Base-by-base conservation (phyloP, 2,797 vertebrate genomes). In the Poeciliopsis infans region DNA sequence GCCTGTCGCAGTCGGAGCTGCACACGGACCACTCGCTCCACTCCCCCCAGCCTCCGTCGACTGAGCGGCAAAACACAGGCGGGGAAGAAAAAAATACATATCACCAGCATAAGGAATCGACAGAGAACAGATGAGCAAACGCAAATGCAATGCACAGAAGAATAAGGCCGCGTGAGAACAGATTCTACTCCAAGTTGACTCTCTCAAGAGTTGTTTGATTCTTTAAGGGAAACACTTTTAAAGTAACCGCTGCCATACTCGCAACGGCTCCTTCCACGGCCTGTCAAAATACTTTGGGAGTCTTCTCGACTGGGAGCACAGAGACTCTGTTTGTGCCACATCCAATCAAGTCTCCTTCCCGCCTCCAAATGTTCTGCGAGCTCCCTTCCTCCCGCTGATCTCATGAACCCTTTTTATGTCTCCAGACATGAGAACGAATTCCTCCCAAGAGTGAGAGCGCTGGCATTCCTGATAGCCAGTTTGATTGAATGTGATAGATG, bases 1-100 rank as follows among this genome's bases (percentile, higher is more conserved):
- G 86, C 57, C 95, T 96, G 72, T 97, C 97, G 0, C 98, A 99
- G 68, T 96, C 96, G 0, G 95, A 93, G 18, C 95, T 97, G 84
- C 98, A 99, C 82, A 91, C 90, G 0, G 97, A 97, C 98, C 98
- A 99, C 74, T 96, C 94, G 0, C 95, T 97, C 98, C 94, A 95
- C 80, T 90, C 87, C 0, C 88, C 92, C 94, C 94, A 95, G 51
- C 93, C 16, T 25, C 94, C 94, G 1, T 95, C 93, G 66, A 95
- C 94, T 95, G 71, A 53, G 51, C 23, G 45, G 36, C 45, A 16
- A 82, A 43, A 85, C 0, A 39, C 16, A 82, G 61, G 77, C 2
- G 69, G 41, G 49, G 11, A 39, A 39, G 20, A 33, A 6, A 31
- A 55, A 31, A 41, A 3, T 0, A 51, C 23, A 55, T 25, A 71